These are phyloP conservation scores for Scalopus aquaticus DNA, from an alignment of 2,113 vertebrate species.

Conservation along the genomic window DNA sequence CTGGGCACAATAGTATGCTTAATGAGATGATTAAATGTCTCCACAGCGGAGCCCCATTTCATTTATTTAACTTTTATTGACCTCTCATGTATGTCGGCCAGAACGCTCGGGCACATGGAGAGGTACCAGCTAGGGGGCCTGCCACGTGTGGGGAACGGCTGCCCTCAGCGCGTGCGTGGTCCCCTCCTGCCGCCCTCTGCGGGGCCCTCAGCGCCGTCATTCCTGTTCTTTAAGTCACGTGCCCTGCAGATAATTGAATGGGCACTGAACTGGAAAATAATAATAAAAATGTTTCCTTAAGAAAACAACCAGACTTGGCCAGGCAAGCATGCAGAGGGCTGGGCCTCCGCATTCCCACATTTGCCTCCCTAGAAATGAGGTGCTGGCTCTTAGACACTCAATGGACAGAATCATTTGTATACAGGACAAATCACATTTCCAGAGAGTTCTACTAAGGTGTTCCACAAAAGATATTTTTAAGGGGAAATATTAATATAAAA, in stretches of 20 bases:
- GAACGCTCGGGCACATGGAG: not conserved
- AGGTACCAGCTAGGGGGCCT: not conserved
- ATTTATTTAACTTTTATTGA: conserved; percentile 34
- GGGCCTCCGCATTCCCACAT: not conserved
- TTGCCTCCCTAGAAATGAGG: not conserved
- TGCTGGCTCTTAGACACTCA: not conserved
- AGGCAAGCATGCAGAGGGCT: not conserved
- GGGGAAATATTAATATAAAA: not conserved
- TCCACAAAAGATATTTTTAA: not conserved
- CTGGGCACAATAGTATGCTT: not conserved
- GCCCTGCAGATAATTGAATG: not conserved
- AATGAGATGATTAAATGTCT: not conserved
- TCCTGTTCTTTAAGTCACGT: fast-evolving
- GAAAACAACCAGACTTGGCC: not conserved
- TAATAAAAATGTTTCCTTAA: not conserved
- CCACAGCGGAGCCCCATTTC: not conserved
- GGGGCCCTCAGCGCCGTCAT: not conserved
- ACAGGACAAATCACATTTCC: not conserved
- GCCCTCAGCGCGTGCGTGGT: not conserved
- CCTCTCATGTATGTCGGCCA: conserved; percentile 3
- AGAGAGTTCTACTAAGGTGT: not conserved
- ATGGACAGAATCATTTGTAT: not conserved
- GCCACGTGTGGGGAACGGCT: too few relatives aligned
- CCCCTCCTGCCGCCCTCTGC: not conserved
- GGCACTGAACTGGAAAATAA: not conserved